Evolutionary conservation across 1,140 invertebrate species (phyloP), one percentile per base, ranked within the genome.

Genomic region (Lepidurus apus): DNA sequence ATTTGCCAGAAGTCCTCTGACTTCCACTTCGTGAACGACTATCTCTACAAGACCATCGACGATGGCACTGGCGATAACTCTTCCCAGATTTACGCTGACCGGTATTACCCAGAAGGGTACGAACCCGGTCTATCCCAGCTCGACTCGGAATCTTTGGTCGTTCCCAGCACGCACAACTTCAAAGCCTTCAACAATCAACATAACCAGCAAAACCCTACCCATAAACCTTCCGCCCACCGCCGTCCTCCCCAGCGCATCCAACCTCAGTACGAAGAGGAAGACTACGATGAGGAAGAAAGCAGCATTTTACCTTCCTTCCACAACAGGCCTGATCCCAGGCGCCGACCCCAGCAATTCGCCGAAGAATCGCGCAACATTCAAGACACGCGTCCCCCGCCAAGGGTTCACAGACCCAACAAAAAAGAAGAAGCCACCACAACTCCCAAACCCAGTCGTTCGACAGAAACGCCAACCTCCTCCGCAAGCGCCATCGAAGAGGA

Each of bases 21-120:
- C 82, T 97, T 92, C 83, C 93, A 95, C 83, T 95, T 96, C 82
- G 94, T 97, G 75, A 97, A 97, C 84, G 94, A 97, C 79, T 96
- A 94, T 84, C 87, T 97, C 10, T 96, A 97, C 88, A 92, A 94
- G 82, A 93, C 94, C 6, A 87, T 95, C 81, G 93, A 95, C 84
- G 91, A 91, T 24, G 90, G 92, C 81, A 89, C 86, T 47, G 93
- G 92, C 81, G 92, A 92, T 1, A 96, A 95, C 84, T 90, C 94
- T 6, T 91, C 92, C 1, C 85, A 94, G 53, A 88, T 91, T 82
- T 96, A 97, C 86, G 94, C 93, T 74, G 94, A 97, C 82, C 88
- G 94, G 10, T 86, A 84, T 78, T 86, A 85, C 79, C 85, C 85
- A 0, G 85, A 86, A 24, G 83, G 82, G 65, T 84, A 80, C 79